These are phyloP conservation scores for Acyrthosiphon pisum DNA, from an alignment of 1,140 invertebrate species.

Conservation along the genomic window DNA sequence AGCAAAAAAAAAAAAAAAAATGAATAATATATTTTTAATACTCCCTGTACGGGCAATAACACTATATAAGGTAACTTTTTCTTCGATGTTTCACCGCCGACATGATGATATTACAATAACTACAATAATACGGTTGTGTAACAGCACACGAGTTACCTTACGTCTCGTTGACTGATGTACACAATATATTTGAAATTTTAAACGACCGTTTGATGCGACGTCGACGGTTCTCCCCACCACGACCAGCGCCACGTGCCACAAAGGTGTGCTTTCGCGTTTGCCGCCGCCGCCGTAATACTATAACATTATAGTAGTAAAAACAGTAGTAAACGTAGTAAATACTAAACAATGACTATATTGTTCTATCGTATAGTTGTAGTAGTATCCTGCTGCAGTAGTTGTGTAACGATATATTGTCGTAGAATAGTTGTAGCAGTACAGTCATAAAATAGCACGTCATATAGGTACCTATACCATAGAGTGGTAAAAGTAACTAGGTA, in stretches of 20 bases:
- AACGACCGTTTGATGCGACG: conserved; percentile 19
- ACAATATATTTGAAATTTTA: not conserved
- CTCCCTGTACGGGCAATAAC: not conserved
- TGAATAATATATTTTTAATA: not conserved
- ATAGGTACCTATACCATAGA: not conserved
- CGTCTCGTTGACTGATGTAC: not conserved
- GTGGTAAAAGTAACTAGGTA: not conserved
- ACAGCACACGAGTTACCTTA: not conserved
- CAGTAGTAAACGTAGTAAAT: too few species aligned
- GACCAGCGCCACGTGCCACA: conserved; percentile 14
- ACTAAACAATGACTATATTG: too few species aligned
- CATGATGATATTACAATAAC: not conserved
- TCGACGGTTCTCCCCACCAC: not conserved
- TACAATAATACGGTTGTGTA: not conserved
- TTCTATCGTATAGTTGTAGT: too few species aligned
- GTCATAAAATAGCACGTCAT: not conserved
- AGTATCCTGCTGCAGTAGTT: too few species aligned
- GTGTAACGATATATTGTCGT: too few species aligned
- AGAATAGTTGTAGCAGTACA: too few species aligned
- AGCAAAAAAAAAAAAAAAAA: not conserved
- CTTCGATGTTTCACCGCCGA: not conserved
- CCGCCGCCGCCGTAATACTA: not conserved
- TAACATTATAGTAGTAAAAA: not conserved
- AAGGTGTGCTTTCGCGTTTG: not conserved
- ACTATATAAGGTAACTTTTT: not conserved